These are phyloP conservation scores for Nothobranchius furzeri DNA, from an alignment of 2,113 vertebrate genomes.

Conservation along the genomic window DNA sequence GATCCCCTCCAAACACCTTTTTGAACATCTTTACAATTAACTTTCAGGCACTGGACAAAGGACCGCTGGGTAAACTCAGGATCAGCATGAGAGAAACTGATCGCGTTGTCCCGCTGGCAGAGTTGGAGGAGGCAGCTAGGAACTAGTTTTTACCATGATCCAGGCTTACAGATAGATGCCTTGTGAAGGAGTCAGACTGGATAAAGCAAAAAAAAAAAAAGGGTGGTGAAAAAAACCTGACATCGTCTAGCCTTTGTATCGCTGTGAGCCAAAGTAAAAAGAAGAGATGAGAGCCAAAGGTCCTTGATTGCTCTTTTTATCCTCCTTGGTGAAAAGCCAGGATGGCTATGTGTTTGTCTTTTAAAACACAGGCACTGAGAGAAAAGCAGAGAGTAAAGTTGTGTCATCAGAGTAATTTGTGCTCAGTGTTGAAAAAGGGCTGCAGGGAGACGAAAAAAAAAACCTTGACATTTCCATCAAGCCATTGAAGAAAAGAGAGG, in stretches of 20 bases:
- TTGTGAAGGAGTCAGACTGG: no score
- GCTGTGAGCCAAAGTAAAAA: no score
- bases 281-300: background rate
- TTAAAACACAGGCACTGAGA: constrained; percentile 14
- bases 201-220: background rate
- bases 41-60: no score
- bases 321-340: background rate
- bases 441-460: background rate
- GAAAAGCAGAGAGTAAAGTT: constrained; percentile 17
- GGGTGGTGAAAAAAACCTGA: background rate
- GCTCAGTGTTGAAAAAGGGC: constrained; percentile 21
- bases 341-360: constrained; percentile 6
- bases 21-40: no score
- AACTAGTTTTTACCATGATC: no score
- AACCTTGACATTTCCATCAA: constrained; percentile 28
- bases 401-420: constrained; percentile 22
- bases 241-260: background rate
- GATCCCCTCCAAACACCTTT: no score
- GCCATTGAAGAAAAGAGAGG: background rate
- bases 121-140: no score
- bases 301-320: constrained; percentile 27
- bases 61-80: no score
- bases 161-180: no score
- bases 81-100: no score
- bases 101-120: no score